These are phyloP conservation scores for Drosophila fulvimacula DNA, from an alignment of 2,888 invertebrate species.

Conservation along the genomic window DNA sequence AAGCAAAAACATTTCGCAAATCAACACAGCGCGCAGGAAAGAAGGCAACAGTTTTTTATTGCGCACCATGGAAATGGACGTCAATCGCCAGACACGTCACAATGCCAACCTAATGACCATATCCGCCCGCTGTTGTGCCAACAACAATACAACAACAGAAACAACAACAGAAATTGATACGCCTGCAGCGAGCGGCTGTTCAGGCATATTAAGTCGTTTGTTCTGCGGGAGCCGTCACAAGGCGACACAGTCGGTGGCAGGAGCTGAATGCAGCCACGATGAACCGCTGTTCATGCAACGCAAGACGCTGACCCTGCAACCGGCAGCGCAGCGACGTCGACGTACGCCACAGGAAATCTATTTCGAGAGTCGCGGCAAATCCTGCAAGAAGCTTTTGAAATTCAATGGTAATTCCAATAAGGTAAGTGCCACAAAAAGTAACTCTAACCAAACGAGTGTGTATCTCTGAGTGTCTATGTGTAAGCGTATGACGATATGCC, in stretches of 20 bases:
- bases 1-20: slow-evolving; percentile 35
- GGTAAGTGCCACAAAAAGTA: slow-evolving; percentile 85
- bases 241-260: slow-evolving; percentile 75
- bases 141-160: slow-evolving; percentile 59
- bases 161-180: slow-evolving; percentile 48
- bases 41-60: slow-evolving; percentile 68
- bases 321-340: slow-evolving; percentile 72
- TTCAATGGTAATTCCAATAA: slow-evolving; percentile 93
- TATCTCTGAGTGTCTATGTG: slow-evolving; percentile 12
- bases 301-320: slow-evolving; percentile 42
- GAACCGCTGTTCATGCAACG: slow-evolving; percentile 59
- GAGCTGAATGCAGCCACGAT: slow-evolving; percentile 57
- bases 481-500: slow-evolving; percentile 9
- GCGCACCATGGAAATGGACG: slow-evolving; percentile 83
- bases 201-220: slow-evolving; percentile 78
- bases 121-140: slow-evolving; percentile 80
- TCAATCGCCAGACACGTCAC: slow-evolving; percentile 81
- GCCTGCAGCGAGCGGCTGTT: slow-evolving; percentile 69
- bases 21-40: slow-evolving; percentile 49
- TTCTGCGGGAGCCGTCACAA: slow-evolving; percentile 77
- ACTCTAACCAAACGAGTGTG: neutral
- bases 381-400: slow-evolving; percentile 91
- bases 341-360: slow-evolving; percentile 88
- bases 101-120: slow-evolving; percentile 83
- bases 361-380: slow-evolving; percentile 92